phyloP scores from a whole-genome alignment of 2,888 invertebrate genomes.

The Drosophila mimetica region DNA sequence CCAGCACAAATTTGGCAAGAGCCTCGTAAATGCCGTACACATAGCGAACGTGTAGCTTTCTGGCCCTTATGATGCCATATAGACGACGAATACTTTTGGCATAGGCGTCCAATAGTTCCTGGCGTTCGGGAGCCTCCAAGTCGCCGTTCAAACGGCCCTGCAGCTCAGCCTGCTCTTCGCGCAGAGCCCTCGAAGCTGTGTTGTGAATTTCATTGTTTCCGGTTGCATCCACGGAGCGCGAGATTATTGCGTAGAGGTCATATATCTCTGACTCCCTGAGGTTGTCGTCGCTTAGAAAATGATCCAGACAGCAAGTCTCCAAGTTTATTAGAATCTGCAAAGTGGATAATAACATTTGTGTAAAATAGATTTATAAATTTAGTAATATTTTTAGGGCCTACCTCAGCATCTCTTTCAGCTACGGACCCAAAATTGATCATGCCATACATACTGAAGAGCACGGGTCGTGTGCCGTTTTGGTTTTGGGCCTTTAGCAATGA shows the following conservation, averaged over 20 bases:
- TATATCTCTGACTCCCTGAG: slow-evolving; percentile 42
- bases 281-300: slow-evolving; percentile 51
- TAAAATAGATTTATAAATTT: no score
- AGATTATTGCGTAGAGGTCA: slow-evolving; percentile 48
- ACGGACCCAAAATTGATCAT: slow-evolving; percentile 45
- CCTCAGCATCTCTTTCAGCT: slow-evolving; percentile 9
- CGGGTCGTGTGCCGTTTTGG: slow-evolving; percentile 27
- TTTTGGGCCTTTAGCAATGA: slow-evolving; percentile 26
- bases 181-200: slow-evolving; percentile 26
- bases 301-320: slow-evolving; percentile 42
- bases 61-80: slow-evolving; percentile 31
- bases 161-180: slow-evolving; percentile 23
- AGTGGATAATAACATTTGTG: no score
- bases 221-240: slow-evolving; percentile 48
- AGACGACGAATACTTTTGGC: slow-evolving; percentile 41
- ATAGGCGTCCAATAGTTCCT: slow-evolving; percentile 34
- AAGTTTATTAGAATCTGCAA: slow-evolving; percentile 48
- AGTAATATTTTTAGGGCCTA: no score
- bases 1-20: slow-evolving; percentile 40
- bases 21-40: slow-evolving; percentile 45
- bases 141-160: slow-evolving; percentile 7
- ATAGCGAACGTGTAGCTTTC: slow-evolving; percentile 38
- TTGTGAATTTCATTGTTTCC: slow-evolving; percentile 38
- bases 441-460: slow-evolving; percentile 55
- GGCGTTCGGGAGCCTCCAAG: not conserved